These are phyloP conservation scores for Hyperoodon ampullatus DNA, from an alignment of 2,113 vertebrate genomes.

Conservation along the genomic window DNA sequence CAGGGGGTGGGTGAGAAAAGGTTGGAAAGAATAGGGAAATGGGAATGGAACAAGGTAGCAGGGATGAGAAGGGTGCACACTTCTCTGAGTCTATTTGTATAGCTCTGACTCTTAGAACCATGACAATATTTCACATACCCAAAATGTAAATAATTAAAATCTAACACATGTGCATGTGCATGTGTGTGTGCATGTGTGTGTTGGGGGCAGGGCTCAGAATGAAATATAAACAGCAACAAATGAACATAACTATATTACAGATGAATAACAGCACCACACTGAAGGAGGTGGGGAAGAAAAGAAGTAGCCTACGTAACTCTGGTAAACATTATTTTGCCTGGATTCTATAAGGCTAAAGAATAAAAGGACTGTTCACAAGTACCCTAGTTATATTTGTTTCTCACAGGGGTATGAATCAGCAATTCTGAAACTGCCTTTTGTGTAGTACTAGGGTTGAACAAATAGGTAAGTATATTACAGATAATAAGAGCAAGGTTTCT, in stretches of 20 bases:
- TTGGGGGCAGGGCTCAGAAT: neutral
- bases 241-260: fast-evolving
- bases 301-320: neutral
- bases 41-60: neutral
- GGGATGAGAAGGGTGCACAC: neutral
- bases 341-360: neutral
- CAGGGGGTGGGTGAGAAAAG: neutral
- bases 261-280: neutral
- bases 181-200: neutral
- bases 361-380: neutral
- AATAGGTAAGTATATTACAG: neutral
- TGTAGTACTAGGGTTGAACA: neutral
- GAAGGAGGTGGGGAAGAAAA: neutral
- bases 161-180: neutral
- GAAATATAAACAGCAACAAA: neutral
- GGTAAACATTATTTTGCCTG: neutral
- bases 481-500: neutral
- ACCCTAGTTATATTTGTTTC: neutral
- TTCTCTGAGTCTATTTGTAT: neutral
- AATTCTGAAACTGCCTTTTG: neutral
- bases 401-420: neutral
- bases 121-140: neutral
- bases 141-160: neutral
- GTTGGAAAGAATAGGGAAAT: neutral
- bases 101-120: neutral